These are phyloP conservation scores for Aradophagus sp. DNA, from an alignment of 1,140 invertebrate species.

Conservation along the genomic window DNA sequence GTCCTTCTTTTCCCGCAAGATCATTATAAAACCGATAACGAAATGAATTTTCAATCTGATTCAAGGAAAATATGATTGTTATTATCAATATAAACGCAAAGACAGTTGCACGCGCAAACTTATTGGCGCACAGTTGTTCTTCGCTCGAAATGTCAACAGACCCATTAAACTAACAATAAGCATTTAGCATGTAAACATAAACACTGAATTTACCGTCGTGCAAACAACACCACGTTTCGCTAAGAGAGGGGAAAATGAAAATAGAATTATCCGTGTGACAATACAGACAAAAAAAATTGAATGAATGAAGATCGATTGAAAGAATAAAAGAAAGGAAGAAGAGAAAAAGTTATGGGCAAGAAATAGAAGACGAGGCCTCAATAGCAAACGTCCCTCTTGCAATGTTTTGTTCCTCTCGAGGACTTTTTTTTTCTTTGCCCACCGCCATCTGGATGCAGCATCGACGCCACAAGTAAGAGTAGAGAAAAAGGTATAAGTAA, in stretches of 20 bases:
- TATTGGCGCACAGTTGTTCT: too few relatives aligned
- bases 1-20: too few relatives aligned
- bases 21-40: too few relatives aligned
- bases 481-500: slow-evolving; percentile 51
- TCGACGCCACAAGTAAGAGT: slow-evolving; percentile 39
- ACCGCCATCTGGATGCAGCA: slow-evolving; percentile 41
- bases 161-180: too few relatives aligned
- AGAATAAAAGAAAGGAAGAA: slow-evolving; percentile 18
- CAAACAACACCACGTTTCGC: too few relatives aligned
- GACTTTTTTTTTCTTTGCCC: slow-evolving; percentile 44
- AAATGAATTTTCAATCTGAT: too few relatives aligned
- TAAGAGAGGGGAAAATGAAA: neutral
- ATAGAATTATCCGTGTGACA: neutral
- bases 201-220: too few relatives aligned
- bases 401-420: slow-evolving; percentile 17
- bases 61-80: too few relatives aligned
- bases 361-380: slow-evolving; percentile 11
- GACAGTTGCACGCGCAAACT: too few relatives aligned
- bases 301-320: slow-evolving; percentile 2
- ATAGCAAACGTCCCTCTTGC: slow-evolving; percentile 32
- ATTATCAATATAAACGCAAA: too few relatives aligned
- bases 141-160: too few relatives aligned
- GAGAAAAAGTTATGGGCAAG: slow-evolving; percentile 8
- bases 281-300: neutral
- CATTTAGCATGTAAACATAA: too few relatives aligned